These are phyloP conservation scores for Orthosia cruda DNA, from an alignment of 2,888 invertebrate species.

Conservation along the genomic window DNA sequence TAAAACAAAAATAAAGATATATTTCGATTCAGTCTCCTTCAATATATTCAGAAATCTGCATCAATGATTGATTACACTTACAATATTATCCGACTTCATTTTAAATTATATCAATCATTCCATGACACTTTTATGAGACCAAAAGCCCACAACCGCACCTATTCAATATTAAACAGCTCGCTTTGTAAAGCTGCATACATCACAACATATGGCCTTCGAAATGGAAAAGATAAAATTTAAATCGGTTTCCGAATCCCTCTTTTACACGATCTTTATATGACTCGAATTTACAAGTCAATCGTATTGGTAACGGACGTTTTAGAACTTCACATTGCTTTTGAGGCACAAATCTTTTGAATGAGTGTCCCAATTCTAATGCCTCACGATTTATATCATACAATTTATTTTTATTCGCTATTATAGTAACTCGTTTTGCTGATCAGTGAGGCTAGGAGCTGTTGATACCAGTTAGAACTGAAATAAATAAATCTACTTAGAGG, in stretches of 20 bases:
- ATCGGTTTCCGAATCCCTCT: slow-evolving; percentile 39
- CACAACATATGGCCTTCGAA: slow-evolving; percentile 7
- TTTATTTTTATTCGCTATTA: slow-evolving; percentile 24
- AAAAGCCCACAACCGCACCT: slow-evolving; percentile 9
- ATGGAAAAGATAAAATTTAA: slow-evolving; percentile 24
- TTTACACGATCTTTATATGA: slow-evolving; percentile 26
- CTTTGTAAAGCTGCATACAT: background rate
- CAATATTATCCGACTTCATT: slow-evolving; percentile 2
- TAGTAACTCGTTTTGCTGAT: background rate
- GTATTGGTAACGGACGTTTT: slow-evolving; percentile 9
- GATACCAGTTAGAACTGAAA: background rate
- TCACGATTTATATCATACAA: slow-evolving; percentile 23
- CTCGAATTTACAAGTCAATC: slow-evolving; percentile 53
- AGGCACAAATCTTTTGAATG: slow-evolving; percentile 18
- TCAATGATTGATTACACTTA: slow-evolving; percentile 30
- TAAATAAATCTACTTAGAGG: background rate
- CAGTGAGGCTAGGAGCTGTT: background rate
- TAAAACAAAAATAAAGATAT: too few species aligned
- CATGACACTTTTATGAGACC: slow-evolving; percentile 5
- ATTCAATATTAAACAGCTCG: slow-evolving; percentile 6
- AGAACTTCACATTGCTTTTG: slow-evolving; percentile 13
- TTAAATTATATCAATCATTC: slow-evolving; percentile 45
- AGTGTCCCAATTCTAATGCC: background rate
- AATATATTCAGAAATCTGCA: slow-evolving; percentile 11
- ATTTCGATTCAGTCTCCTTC: background rate